Base-by-base conservation (phyloP, 92 coral and sea anemone species). In the Plumapathes pennacea region DNA sequence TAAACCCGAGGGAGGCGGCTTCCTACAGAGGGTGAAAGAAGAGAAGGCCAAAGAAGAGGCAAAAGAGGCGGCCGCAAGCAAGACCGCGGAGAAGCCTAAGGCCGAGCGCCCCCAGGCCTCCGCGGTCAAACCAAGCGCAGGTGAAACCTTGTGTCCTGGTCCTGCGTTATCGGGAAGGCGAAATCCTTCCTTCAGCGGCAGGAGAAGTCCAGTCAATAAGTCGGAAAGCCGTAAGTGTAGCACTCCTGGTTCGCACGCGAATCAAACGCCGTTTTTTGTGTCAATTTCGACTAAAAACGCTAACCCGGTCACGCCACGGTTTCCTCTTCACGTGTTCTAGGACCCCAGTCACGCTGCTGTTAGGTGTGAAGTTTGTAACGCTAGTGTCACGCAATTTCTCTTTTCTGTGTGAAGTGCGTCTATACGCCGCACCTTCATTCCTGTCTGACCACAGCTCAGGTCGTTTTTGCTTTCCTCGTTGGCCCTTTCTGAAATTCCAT, bases 101-200 rank as follows among this genome's bases (percentile, higher is more conserved):
- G 62, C 54, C 48, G 51, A 69, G 67, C n/a, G n/a, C n/a, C 40
- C 49, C 30, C 21, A 49, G 31, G 39, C 10, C 18, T 53, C 29
- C 42, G 43, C 54, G 32, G 65, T 38, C 17, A 24, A 23, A 12
- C 44, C 57, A 9, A 18, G 46, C 15, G 10, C 60, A 65, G 73
- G 54, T 32, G 83, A 61, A 31, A 65, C 62, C 28, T 83, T 82
- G 31, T 41, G 32, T 23, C 89, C 83, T 6, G 31, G 57, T 38
- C 47, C 69, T 40, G 44, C 68, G 48, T 50, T 74, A 32, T 52
- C 78, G 47, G 78, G 83, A 32, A 77, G 89, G 41, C 53, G 83
- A 61, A 82, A 83, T 57, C 89, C 83, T 38, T 67, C 89, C 65
- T 50, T 82, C 50, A 75, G 83, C 42, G 89, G 89, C 54, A 60